Conservation (phyloP, 2,113 vertebrate genomes). For the Sardina pilchardus region DNA sequence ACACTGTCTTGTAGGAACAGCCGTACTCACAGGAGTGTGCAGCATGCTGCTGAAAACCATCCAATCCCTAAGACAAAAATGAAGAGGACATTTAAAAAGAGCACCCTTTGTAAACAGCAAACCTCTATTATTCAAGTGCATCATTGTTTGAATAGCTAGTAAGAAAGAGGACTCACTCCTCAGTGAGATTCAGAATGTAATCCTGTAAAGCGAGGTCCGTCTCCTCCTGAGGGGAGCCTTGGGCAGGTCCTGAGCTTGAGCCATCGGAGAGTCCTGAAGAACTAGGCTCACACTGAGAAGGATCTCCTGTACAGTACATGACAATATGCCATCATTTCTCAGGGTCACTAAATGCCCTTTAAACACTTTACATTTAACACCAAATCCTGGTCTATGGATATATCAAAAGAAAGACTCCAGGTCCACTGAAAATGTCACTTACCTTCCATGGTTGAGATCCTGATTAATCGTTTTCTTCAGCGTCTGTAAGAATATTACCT, state of each 20-base stretch:
- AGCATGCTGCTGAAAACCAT: neutral
- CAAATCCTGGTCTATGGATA: no score
- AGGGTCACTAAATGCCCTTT: neutral
- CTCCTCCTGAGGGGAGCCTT: neutral
- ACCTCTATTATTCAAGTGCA: neutral
- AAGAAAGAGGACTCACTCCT: neutral
- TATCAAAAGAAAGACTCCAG: neutral
- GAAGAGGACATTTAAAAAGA: neutral
- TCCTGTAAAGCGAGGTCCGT: neutral
- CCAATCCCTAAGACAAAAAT: neutral
- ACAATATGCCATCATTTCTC: neutral
- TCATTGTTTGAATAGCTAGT: neutral
- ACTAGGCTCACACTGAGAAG: neutral
- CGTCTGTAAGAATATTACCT: neutral
- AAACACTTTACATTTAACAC: neutral
- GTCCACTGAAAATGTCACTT: neutral
- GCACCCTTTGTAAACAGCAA: neutral
- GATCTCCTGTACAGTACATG: neutral
- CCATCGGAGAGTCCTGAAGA: neutral
- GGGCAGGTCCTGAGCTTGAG: neutral
- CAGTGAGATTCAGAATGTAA: neutral
- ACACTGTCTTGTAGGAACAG: neutral
- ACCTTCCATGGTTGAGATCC: neutral
- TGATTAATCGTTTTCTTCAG: neutral
- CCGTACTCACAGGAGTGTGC: neutral